Conservation (phyloP, 1,140 invertebrate genomes). For the Phthorimaea operculella region DNA sequence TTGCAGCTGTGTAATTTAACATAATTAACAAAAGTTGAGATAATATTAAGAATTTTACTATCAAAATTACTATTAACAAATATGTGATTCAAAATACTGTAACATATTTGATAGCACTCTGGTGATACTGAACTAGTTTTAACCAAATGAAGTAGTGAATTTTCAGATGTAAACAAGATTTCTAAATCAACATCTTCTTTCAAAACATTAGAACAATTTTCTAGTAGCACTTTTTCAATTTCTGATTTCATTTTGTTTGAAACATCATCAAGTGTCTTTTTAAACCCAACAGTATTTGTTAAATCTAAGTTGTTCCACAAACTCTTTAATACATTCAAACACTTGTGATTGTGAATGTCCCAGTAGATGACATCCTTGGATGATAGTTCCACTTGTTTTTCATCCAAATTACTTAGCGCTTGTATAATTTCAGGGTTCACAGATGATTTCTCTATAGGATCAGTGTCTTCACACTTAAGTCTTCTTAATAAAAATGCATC, state of each 20-base stretch:
- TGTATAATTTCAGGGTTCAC: conserved; percentile 44
- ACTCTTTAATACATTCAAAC: conserved; percentile 24
- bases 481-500: conserved; percentile 40
- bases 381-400: conserved; percentile 22
- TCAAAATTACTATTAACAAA: conserved; percentile 42
- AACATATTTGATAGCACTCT: conserved; percentile 48
- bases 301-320: conserved; percentile 20
- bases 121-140: conserved; percentile 29
- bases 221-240: conserved; percentile 42
- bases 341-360: conserved; percentile 26
- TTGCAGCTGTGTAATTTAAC: conserved; percentile 25
- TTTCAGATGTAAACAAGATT: conserved; percentile 17
- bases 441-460: conserved; percentile 17
- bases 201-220: conserved; percentile 23
- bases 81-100: conserved; percentile 36
- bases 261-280: conserved; percentile 23
- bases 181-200: conserved; percentile 19
- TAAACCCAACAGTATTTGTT: conserved; percentile 8
- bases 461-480: conserved; percentile 28
- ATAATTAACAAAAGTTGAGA: conserved; percentile 30
- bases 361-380: conserved; percentile 37
- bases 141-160: conserved; percentile 24
- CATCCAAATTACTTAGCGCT: conserved; percentile 43
- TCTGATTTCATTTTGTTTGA: conserved; percentile 43
- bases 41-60: conserved; percentile 28